phyloP scores from a whole-genome alignment of 2,888 invertebrate genomes.

The Geotrupes spiniger region DNA sequence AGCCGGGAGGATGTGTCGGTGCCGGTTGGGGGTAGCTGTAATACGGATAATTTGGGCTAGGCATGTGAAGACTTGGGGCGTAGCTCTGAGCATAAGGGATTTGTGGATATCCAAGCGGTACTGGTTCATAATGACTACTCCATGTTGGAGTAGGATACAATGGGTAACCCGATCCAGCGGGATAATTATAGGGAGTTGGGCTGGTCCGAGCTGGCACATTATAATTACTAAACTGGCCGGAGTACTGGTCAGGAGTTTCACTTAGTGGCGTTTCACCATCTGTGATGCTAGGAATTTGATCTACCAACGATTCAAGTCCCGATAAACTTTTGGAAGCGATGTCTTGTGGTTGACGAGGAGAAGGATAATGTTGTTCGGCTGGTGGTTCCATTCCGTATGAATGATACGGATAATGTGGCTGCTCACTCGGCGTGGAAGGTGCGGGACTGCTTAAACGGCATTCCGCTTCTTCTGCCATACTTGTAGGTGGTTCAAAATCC shows the following conservation, averaged over 20 bases:
- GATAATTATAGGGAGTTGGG: constrained; percentile 46
- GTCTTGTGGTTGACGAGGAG: constrained; percentile 61
- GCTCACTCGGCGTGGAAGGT: constrained; percentile 46
- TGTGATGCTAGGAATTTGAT: constrained; percentile 86
- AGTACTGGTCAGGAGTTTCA: constrained; percentile 44
- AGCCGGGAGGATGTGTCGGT: constrained; percentile 49
- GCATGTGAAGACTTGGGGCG: constrained; percentile 62
- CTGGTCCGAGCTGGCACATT: constrained; percentile 48
- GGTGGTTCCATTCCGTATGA: constrained; percentile 48
- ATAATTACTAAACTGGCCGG: constrained; percentile 52
- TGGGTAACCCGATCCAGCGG: constrained; percentile 45
- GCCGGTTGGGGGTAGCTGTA: constrained; percentile 50
- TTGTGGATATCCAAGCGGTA: constrained; percentile 48
- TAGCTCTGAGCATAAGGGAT: constrained; percentile 46
- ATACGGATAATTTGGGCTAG: constrained; percentile 68
- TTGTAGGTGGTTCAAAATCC: constrained; percentile 72
- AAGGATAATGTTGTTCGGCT: constrained; percentile 47
- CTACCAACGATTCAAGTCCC: constrained; percentile 83
- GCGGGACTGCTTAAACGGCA: constrained; percentile 56
- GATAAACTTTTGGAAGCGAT: constrained; percentile 83
- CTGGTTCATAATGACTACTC: constrained; percentile 50
- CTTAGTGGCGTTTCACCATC: constrained; percentile 59
- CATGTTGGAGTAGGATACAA: constrained; percentile 49
- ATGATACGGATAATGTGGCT: constrained; percentile 45
- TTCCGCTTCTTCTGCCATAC: constrained; percentile 54